These are phyloP conservation scores for Atta colombica DNA, from an alignment of 1,140 invertebrate species.

Conservation along the genomic window DNA sequence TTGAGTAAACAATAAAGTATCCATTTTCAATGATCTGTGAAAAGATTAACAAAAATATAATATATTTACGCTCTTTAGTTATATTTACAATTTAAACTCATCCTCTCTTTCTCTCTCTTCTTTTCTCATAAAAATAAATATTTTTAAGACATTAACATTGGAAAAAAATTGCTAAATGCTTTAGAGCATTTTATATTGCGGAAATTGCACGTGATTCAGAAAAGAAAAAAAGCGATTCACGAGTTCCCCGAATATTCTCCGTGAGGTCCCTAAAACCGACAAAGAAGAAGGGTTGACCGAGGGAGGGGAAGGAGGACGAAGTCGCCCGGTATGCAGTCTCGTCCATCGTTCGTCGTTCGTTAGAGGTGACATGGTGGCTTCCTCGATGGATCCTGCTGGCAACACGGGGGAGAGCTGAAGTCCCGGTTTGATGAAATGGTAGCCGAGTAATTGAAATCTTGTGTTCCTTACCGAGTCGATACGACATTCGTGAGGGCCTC, in stretches of 20 bases:
- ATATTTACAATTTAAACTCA: background rate
- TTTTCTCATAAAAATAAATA: background rate
- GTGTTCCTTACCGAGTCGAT: constrained; percentile 82
- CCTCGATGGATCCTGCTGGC: constrained; percentile 63
- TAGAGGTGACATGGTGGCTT: constrained; percentile 72
- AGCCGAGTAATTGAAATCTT: constrained; percentile 84
- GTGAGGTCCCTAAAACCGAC: constrained; percentile 23
- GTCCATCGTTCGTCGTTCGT: constrained; percentile 71
- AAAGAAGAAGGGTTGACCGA: constrained; percentile 36
- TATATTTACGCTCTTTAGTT: background rate
- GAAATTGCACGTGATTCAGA: background rate
- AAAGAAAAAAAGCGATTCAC: background rate
- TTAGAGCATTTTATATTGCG: background rate
- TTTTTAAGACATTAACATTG: background rate
- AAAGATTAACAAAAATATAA: background rate
- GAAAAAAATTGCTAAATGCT: background rate
- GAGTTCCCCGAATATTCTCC: constrained; percentile 26
- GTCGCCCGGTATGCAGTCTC: constrained; percentile 67
- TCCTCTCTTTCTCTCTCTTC: background rate
- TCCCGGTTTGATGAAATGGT: constrained; percentile 81
- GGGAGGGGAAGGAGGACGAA: constrained; percentile 43
- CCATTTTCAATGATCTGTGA: background rate
- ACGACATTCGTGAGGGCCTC: constrained; percentile 71
- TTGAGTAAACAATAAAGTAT: background rate
- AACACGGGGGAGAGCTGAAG: constrained; percentile 48